phyloP scores from a whole-genome alignment of 2,113 vertebrate species.

The Sorex araneus region DNA sequence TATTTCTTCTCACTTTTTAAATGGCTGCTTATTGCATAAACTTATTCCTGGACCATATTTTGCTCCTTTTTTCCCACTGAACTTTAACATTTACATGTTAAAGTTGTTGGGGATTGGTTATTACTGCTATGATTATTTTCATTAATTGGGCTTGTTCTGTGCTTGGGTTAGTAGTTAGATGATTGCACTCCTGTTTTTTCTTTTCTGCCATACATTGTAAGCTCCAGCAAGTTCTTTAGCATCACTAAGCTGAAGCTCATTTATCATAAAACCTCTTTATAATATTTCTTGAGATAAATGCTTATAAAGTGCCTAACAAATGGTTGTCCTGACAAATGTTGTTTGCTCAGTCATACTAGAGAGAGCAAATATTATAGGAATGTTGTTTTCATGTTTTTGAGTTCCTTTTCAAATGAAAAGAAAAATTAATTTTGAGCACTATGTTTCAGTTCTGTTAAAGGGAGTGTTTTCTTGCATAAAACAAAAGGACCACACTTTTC shows the following conservation, averaged over 20 bases:
- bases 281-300: conserved; percentile 17
- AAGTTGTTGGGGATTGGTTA: neutral
- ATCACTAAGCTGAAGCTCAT: conserved; percentile 12
- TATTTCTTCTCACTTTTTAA: conserved; percentile 18
- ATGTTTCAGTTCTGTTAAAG: too few species aligned
- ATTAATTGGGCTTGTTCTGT: neutral
- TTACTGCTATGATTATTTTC: neutral
- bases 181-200: neutral
- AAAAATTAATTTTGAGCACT: too few species aligned
- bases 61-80: neutral
- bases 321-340: too few species aligned
- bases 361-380: too few species aligned
- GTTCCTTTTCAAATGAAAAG: too few species aligned
- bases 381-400: too few species aligned
- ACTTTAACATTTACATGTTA: neutral
- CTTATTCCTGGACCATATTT: conserved; percentile 43
- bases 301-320: too few species aligned
- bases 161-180: neutral
- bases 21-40: neutral
- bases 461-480: too few species aligned
- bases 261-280: neutral
- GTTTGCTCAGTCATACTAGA: too few species aligned
- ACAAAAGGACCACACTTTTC: too few species aligned
- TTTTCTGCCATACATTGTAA: conserved; percentile 26
- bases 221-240: conserved; percentile 8